Conservation (phyloP, 2,888 invertebrate species). For the Tyria jacobaeae region DNA sequence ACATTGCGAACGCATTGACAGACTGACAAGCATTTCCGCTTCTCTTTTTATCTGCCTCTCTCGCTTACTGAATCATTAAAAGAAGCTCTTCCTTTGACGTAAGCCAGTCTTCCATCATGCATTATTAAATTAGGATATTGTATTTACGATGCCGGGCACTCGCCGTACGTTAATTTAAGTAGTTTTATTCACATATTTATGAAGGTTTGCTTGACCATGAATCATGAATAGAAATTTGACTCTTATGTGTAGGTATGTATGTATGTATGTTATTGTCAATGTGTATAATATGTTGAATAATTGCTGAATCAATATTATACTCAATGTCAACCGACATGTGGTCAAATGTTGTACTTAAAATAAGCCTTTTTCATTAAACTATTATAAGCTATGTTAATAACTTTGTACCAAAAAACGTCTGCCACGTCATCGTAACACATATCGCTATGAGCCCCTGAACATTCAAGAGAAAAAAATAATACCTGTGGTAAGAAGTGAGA, state of each 20-base stretch:
- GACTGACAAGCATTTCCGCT: conserved; percentile 81
- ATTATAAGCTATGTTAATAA: background rate
- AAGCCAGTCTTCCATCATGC: conserved; percentile 64
- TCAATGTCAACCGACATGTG: background rate
- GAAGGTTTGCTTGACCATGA: conserved; percentile 33
- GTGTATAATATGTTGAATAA: background rate
- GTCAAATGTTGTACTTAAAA: background rate
- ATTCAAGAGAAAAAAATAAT: background rate
- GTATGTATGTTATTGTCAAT: background rate
- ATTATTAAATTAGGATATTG: conserved; percentile 59
- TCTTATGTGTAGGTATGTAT: conserved; percentile 27
- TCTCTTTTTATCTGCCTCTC: conserved; percentile 71
- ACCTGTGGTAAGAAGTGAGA: conserved; percentile 12
- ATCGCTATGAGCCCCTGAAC: background rate
- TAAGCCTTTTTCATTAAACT: background rate
- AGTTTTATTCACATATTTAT: conserved; percentile 61
- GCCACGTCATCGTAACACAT: conserved; percentile 1
- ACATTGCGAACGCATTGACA: conserved; percentile 83
- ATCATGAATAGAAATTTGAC: conserved; percentile 49
- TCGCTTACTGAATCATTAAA: conserved; percentile 54
- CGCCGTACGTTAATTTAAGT: conserved; percentile 46
- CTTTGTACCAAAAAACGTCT: background rate
- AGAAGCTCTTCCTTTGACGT: conserved; percentile 71
- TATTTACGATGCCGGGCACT: conserved; percentile 49
- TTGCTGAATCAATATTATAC: background rate